A percentile compares a stretch with the other conserved stretches of the same genome.
Evolutionary conservation across 2,113 vertebrate species (phyloP).

Genomic region (Pterocles gutturalis): DNA sequence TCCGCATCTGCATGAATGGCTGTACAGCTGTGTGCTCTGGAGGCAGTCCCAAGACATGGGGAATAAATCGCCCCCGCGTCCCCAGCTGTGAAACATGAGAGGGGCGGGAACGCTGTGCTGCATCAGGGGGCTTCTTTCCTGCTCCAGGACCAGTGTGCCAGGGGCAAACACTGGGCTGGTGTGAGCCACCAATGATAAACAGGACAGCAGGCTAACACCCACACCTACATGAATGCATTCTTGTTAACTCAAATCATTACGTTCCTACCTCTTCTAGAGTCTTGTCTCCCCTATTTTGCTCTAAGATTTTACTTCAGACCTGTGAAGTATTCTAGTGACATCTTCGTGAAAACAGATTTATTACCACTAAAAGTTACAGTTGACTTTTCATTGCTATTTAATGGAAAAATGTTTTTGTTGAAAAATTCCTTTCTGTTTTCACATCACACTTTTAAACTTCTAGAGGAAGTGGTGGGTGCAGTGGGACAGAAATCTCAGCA

Average conservation of each 20-base stretch:
- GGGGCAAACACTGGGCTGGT: rapidly evolving
- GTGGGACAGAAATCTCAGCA: background rate
- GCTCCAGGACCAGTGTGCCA: background rate
- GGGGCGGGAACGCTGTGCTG: background rate
- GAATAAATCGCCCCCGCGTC: background rate
- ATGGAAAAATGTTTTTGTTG: background rate
- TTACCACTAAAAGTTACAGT: background rate
- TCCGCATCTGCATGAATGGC: background rate
- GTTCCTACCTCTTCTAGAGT: background rate
- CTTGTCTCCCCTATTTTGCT: background rate
- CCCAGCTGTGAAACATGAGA: background rate
- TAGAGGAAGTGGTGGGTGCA: constrained; percentile 4
- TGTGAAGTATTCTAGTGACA: background rate
- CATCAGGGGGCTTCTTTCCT: background rate
- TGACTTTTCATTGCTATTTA: background rate
- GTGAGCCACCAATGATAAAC: background rate
- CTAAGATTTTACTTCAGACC: background rate
- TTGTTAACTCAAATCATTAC: rapidly evolving
- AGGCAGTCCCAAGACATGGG: rapidly evolving
- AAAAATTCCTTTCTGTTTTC: background rate
- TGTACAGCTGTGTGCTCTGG: background rate
- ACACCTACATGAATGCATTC: background rate
- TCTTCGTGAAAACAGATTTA: background rate
- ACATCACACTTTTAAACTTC: background rate
- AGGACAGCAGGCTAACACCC: background rate